Evolutionary conservation across 2,797 vertebrate genomes (phyloP).

Genomic region (Linurgus olivaceus): DNA sequence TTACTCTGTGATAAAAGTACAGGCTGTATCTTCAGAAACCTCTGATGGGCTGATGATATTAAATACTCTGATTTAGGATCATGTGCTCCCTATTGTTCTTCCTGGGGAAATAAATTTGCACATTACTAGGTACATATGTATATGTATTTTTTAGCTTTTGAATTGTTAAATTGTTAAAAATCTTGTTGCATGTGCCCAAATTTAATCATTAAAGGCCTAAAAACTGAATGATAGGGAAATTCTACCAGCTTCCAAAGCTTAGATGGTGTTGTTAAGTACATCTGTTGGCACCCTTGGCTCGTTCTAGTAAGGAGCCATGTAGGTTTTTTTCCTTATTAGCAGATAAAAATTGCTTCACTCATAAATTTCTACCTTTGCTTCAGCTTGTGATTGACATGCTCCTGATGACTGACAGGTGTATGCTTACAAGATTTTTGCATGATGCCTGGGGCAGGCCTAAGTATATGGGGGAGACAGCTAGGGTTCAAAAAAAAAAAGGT

Average conservation of each 20-base stretch:
- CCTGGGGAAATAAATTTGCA: not conserved
- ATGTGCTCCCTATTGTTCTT: not conserved
- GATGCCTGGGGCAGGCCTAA: not conserved
- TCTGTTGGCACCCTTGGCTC: not conserved
- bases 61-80: not conserved
- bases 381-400: rapidly evolving
- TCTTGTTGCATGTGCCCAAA: rapidly evolving
- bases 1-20: not conserved
- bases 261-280: not conserved
- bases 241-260: not conserved
- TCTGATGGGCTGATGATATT: not conserved
- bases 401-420: not conserved
- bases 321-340: not conserved
- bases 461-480: not conserved
- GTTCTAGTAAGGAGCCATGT: not conserved
- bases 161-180: not conserved
- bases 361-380: not conserved
- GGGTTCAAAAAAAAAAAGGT: not conserved
- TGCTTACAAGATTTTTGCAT: not conserved
- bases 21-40: not conserved
- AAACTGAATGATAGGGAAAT: not conserved
- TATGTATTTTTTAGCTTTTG: not conserved
- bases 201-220: not conserved
- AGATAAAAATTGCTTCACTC: not conserved
- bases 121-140: not conserved